phyloP scores from a whole-genome alignment of 2,888 invertebrate genomes.

The Oxystoma pomonae region DNA sequence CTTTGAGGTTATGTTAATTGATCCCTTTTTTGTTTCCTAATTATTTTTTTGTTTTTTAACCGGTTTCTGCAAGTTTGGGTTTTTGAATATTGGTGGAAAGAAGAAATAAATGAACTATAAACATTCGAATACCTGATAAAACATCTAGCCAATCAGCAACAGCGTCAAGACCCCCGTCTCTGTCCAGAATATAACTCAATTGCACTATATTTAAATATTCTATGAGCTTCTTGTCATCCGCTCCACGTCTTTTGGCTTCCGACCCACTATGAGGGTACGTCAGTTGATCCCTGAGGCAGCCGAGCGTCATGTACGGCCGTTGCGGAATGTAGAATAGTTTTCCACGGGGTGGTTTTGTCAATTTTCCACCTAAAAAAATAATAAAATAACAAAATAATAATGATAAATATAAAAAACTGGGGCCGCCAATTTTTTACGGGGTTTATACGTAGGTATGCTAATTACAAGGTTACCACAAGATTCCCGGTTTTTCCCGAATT shows the following conservation, averaged over 20 bases:
- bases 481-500: too few species aligned
- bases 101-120: too few species aligned
- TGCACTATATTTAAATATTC: constrained; percentile 79
- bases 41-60: too few species aligned
- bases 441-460: too few species aligned
- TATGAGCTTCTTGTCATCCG: constrained; percentile 72
- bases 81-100: too few species aligned
- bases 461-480: too few species aligned
- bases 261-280: constrained; percentile 92
- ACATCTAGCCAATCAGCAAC: constrained; percentile 99
- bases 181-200: constrained; percentile 73
- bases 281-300: constrained; percentile 83
- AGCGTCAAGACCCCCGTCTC: constrained; percentile 87
- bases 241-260: constrained; percentile 76
- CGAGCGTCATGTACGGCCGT: constrained; percentile 96
- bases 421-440: too few species aligned
- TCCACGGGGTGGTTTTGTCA: constrained; percentile 92
- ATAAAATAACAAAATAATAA: too few species aligned
- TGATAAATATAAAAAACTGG: too few species aligned
- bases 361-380: constrained; percentile 57
- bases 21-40: too few species aligned
- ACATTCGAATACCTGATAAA: constrained; percentile 74
- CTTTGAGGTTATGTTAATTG: constrained; percentile 92
- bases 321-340: constrained; percentile 98
- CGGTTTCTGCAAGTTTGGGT: too few species aligned